Base-by-base conservation (phyloP, 35 echinoderm and acorn worm genomes). In the Strongylocentrotus purpuratus region DNA sequence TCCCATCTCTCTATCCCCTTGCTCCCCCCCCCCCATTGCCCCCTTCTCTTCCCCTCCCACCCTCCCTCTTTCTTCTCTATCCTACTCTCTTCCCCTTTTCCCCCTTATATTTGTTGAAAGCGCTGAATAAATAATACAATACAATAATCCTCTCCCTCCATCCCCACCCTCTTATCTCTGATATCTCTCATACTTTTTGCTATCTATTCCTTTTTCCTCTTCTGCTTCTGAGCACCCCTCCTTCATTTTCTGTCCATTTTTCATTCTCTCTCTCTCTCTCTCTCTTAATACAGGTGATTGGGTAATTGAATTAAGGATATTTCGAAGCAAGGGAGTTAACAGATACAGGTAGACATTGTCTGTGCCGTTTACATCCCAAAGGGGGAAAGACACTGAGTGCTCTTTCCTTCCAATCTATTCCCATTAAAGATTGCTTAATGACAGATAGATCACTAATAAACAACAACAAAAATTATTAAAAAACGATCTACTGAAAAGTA, bases 331-430 rank as follows among this genome's bases (percentile, higher is more conserved):
- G 65, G 65, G 65, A 78, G 28, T 78, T 78, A 78, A n/a, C 22
- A 78, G 65, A 78, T 78, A 78, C 65, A 78, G 65, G 65, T 78
- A 78, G 65, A 78, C 65, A 28, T 78, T 78, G 65, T 78, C 65
- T 28, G 22, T n/a, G 28, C 65, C 65, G 4, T 28, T 78, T n/a
- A 78, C 22, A 78, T 78, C 65, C 65, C 65, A 78, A 8, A 8
- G 65, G 65, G 5, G 65, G 65, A n/a, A 78, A 78, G 20, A n/a
- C 20, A 78, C 4, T 28, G 65, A 78, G 65, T 28, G 22, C 65
- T 8, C 22, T 8, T 78, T 78, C 65, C 65, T 78, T 78, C 20
- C 20, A 78, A 7, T 28, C 6, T n/a, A 22, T 78, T 78, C 65
- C 20, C 65, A 78, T 78, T 78, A n/a, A 78, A 59, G 28, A 78